Evolutionary conservation across 2,113 vertebrate species (phyloP), one percentile per base, ranked within the genome.

Genomic region (Myrmophylax atrothorax): DNA sequence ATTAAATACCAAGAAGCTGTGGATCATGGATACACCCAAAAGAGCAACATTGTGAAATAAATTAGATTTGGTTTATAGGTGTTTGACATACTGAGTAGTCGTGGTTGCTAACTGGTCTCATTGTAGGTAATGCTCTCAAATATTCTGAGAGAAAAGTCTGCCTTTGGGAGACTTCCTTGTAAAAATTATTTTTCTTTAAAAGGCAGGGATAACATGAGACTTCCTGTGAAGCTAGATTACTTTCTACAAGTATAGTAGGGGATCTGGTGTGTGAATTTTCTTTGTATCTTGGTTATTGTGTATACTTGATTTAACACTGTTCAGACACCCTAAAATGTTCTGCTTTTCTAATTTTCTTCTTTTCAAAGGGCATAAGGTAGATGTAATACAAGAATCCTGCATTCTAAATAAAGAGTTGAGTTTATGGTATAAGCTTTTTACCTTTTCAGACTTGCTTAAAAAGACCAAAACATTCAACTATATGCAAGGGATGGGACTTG

Each of bases 1-100:
- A 47, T 89, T 95, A 93, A 94, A 69, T 95, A 91, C 35, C 60
- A 63, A 38, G 38, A 73, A 81, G 67, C 37, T 47, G 62, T 82
- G 67, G 23, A 37, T 69, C 10, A 10, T 50, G 31, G 53, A 18
- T 89, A 46, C 49, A 76, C 42, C 47, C 5, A 2, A 55, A 78
- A 90, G 73, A 81, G 40, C 26, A 74, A 14, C 1, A 3, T 35
- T 28, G 67, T 90, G 29, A 83, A 87, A 55, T 76, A 79, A 26
- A 40, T 70, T 63, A 73, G 25, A 7, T 69, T 77, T 87, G 53
- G 11, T 52, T 72, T 84, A 37, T n/a, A 38, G 60, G 25, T 72
- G 29, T 84, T 93, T 59, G 37, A 75, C 76, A 35, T 58, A 62
- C 26, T 0, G 2, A 75, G 37, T 22, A 73, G 35, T 14, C 14